These are phyloP conservation scores for Puntigrus tetrazona DNA, from an alignment of 2,113 vertebrate species.

Conservation along the genomic window DNA sequence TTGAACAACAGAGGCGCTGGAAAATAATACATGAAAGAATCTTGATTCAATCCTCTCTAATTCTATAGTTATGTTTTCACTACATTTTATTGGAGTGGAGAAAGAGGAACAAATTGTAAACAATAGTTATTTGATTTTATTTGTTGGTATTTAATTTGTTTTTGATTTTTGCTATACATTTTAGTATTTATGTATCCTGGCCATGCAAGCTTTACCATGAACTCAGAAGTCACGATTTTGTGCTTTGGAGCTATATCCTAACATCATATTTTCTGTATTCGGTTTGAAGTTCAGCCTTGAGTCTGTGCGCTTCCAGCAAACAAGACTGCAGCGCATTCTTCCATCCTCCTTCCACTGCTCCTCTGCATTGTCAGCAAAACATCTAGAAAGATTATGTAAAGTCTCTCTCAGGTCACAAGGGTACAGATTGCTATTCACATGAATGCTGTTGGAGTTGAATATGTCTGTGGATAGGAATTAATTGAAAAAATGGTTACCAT, in stretches of 20 bases:
- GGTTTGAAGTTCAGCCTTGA: constrained; percentile 68
- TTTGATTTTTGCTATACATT: neutral
- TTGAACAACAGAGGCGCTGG: neutral
- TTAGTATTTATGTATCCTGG: neutral
- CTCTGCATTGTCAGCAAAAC: constrained; percentile 66
- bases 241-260: constrained; percentile 44
- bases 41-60: neutral
- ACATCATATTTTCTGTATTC: constrained; percentile 57
- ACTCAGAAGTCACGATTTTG: constrained; percentile 47
- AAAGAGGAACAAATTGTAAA: neutral
- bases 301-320: constrained; percentile 61
- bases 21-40: neutral
- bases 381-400: constrained; percentile 66
- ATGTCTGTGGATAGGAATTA: constrained; percentile 71
- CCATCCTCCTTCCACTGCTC: constrained; percentile 54
- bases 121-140: neutral
- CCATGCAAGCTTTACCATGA: constrained; percentile 24
- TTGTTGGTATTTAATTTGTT: neutral
- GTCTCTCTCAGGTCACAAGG: constrained; percentile 68
- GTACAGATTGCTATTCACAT: constrained; percentile 71
- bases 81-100: neutral
- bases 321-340: constrained; percentile 63
- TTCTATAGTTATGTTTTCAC: neutral
- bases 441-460: constrained; percentile 66
- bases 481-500: constrained; percentile 70